Percentiles rank a stretch among this genome's conserved stretches.
phyloP scores from a whole-genome alignment of 1,140 invertebrate species.

The Patella vulgata region DNA sequence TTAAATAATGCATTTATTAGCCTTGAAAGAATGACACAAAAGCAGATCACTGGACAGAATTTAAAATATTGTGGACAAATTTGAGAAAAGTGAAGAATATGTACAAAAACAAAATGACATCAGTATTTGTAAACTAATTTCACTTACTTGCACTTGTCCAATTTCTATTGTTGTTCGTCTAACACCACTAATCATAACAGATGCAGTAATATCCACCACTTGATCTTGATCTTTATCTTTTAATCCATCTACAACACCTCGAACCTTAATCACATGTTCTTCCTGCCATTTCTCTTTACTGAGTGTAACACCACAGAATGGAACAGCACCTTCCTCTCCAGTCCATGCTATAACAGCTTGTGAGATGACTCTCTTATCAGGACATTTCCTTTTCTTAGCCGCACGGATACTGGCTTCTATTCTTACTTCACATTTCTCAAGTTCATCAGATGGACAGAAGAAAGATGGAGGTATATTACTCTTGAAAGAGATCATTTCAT shows the following conservation, averaged over 20 bases:
- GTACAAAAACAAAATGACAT: too few species aligned
- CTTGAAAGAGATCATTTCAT: constrained; percentile 21
- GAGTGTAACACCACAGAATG: constrained; percentile 32
- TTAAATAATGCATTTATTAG: too few species aligned
- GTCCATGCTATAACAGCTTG: constrained; percentile 39
- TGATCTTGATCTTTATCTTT: constrained; percentile 32
- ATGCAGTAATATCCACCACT: constrained; percentile 20
- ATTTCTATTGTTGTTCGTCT: not conserved
- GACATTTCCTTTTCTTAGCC: constrained; percentile 32
- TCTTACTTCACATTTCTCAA: constrained; percentile 28
- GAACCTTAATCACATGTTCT: constrained; percentile 19
- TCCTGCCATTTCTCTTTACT: constrained; percentile 17
- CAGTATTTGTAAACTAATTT: too few species aligned
- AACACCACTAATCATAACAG: constrained; percentile 7
- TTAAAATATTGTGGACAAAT: too few species aligned
- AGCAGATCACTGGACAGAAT: too few species aligned
- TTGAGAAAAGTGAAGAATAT: too few species aligned
- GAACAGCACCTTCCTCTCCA: not conserved
- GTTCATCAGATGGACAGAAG: constrained; percentile 27
- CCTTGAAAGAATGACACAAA: too few species aligned
- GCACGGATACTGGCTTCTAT: constrained; percentile 20
- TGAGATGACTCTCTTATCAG: constrained; percentile 31
- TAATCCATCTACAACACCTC: constrained; percentile 37
- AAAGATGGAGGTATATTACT: constrained; percentile 40
- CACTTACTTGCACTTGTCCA: constrained; percentile 28